Evolutionary conservation across 2,113 vertebrate species (phyloP), one percentile per base, ranked within the genome.

Genomic region (Hippoglossus stenolepis): DNA sequence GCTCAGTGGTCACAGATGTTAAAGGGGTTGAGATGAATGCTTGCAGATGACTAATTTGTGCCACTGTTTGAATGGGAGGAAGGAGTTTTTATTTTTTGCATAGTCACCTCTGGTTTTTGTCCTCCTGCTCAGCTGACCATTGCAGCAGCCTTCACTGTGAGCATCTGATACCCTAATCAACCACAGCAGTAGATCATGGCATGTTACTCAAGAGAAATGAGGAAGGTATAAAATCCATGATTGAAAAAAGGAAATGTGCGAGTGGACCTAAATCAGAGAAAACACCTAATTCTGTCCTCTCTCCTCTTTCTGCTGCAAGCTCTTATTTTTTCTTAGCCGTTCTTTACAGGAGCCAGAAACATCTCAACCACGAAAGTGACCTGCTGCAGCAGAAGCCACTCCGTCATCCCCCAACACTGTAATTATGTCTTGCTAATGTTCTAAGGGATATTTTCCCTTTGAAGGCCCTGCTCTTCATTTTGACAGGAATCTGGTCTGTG

Each of bases 31-130:
- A 66, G 75, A 83, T 84, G 82, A 81, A 79, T 24, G 56, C 77
- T 82, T 75, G 77, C 86, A 87, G 79, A 92, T 91, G 87, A 93
- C 88, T 90, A 86, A 89, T 87, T 86, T 85, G 70, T 77, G 80
- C 80, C 86, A 79, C 86, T 80, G 78, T 76, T 86, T 73, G 35
- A 57, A 28, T 58, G 73, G 24, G 6, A 73, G 47, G 57, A 43
- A 76, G 40, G 11, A 70, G 43, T 9, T 54, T n/a, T 54, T 54
- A 58, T 63, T 70, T 86, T 87, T 66, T 68, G 43, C 75, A 75
- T 72, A 75, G 61, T 66, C 75, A 56, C 57, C 38, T 79, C 40
- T 62, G 35, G 61, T 53, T 77, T 82, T 70, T 82, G 66, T 79
- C 35, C 66, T 76, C 40, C 62, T 58, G 28, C 14, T 68, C 65